Evolutionary conservation across 2,888 invertebrate genomes (phyloP), one percentile per base, ranked within the genome.

Genomic region (Aleiodes alternator): DNA sequence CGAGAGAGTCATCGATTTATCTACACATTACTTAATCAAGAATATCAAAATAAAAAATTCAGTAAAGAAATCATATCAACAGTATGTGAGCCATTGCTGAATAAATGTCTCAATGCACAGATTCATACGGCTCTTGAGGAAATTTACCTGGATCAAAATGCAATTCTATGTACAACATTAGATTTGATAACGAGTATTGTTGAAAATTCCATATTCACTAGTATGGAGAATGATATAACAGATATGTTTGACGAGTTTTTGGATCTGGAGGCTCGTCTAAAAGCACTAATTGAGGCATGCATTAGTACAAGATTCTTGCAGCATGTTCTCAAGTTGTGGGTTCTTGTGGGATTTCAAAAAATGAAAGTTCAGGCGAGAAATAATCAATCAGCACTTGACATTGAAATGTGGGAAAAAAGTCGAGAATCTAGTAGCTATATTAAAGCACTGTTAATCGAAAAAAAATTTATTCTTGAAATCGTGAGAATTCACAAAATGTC

Each of bases 1-100:
- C 91, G 93, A 53, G 93, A 94, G 84, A 92, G 93, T 7, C 92
- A 93, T 72, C 91, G 92, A 75, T 93, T 95, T 82, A 89, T 94
- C 16, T 91, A 86, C 69, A 76, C 80, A 5, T 77, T 89, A 31
- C 79, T 89, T 1, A 72, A 84, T 48, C 72, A 79, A 0, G 88
- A 89, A 77, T 82, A 83, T 38, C 79, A 79, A 3, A 86, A 89
- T 64, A 57, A 34, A 9, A 69, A 87, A 12, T 90, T 92, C 51
- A 92, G 93, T 16, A 90, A 91, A 75, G 89, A 92, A 77, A 91
- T 95, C 7, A 85, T 95, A 2, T 83, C 85, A 14, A 90, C 90
- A 78, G 91, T 94, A 31, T 86, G 93, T 64, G 90, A 90, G 61
- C 94, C 94, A 0, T 85, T 95, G 4, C 87, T 90, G n/a, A 91